phyloP scores from a whole-genome alignment of 2,113 vertebrate genomes.

The Mirounga angustirostris region DNA sequence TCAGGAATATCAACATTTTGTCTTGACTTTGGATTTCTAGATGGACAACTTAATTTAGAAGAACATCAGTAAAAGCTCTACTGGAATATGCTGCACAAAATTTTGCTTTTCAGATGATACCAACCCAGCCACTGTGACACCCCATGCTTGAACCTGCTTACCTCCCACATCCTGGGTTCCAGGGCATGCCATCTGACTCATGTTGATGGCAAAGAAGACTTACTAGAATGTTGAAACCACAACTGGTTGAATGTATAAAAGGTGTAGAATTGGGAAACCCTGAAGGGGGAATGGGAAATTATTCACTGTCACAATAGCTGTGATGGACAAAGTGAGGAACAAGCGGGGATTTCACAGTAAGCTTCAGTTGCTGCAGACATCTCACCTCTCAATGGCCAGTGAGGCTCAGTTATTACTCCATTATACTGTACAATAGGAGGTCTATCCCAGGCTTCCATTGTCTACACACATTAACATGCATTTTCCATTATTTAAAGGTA shows the following conservation, averaged over 20 bases:
- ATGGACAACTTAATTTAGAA: not conserved
- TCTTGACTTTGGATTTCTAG: not conserved
- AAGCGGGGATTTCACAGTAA: constrained; percentile 11
- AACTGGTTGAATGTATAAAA: not conserved
- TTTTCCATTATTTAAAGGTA: constrained; percentile 77
- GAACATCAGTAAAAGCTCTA: not conserved
- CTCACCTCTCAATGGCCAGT: not conserved
- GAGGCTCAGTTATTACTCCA: not conserved
- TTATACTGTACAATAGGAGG: not conserved
- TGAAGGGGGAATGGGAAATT: not conserved
- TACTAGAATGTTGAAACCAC: not conserved
- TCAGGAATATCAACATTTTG: not conserved
- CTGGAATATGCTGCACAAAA: not conserved
- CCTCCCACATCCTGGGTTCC: not conserved
- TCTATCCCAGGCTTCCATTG: not conserved
- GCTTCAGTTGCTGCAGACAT: not conserved
- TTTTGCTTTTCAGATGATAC: not conserved
- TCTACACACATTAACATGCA: constrained; percentile 54
- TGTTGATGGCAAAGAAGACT: not conserved
- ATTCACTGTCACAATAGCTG: not conserved
- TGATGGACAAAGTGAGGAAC: constrained; percentile 31
- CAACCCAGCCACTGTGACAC: not conserved
- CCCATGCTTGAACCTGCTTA: not conserved
- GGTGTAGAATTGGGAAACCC: not conserved
- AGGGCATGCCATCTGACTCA: not conserved